Conservation (phyloP, 2,797 vertebrate genomes). For the Argya squamiceps region DNA sequence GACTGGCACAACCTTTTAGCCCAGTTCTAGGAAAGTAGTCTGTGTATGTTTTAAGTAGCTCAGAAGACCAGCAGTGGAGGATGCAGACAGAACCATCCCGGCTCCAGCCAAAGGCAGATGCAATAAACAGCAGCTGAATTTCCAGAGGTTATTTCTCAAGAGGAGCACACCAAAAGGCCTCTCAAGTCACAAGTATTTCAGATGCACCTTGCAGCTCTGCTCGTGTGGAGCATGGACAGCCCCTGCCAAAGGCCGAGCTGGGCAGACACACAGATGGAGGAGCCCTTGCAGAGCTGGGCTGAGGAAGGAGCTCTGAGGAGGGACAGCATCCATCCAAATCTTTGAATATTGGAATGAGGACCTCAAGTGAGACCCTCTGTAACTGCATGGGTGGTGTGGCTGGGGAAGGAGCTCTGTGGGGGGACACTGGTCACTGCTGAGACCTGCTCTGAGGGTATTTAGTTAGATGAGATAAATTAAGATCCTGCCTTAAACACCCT, state of each 20-base stretch:
- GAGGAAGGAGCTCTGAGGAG: neutral
- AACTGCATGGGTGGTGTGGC: rapidly evolving
- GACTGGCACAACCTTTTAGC: neutral
- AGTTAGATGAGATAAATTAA: neutral
- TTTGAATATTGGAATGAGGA: neutral
- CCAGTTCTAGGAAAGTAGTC: neutral
- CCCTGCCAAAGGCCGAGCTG: rapidly evolving
- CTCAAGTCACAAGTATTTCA: neutral
- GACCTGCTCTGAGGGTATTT: neutral
- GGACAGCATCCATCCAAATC: rapidly evolving
- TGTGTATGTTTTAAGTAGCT: rapidly evolving
- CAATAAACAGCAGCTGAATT: neutral
- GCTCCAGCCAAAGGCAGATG: neutral
- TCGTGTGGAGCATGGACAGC: rapidly evolving
- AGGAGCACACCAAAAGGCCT: neutral
- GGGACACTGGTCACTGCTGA: neutral
- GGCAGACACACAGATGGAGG: rapidly evolving
- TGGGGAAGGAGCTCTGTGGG: neutral
- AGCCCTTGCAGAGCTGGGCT: neutral
- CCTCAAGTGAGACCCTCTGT: neutral
- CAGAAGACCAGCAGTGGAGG: rapidly evolving
- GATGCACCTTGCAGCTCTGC: neutral
- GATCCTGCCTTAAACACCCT: neutral
- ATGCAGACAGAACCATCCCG: neutral
- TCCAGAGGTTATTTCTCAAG: neutral